Base-by-base conservation (phyloP, 2,797 vertebrate species). In the Premnoplex brunnescens region DNA sequence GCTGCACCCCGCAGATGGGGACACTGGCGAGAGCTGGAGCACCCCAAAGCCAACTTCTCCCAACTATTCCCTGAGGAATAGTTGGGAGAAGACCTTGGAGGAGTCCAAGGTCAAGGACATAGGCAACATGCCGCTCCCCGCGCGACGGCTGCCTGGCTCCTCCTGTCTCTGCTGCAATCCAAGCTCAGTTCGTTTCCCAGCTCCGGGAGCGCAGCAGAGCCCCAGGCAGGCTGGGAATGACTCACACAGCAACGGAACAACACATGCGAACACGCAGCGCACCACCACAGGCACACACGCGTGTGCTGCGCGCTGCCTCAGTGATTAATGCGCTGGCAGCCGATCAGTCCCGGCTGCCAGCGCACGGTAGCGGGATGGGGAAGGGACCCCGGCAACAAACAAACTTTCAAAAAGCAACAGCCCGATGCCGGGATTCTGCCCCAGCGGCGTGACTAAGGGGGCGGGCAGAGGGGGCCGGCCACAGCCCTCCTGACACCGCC, bases 181-280 rank as follows among this genome's bases (percentile, higher is more conserved):
- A 16, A 24, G 72, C 86, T 48, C 30, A 1, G 3, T 39, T 41
- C 5, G 10, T 63, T 55, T 27, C 37, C 67, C 43, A 4, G 55
- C 32, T 56, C 21, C 3, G 17, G 48, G 10, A 44, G 41, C 1
- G 23, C 74, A 41, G 81, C 78, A 37, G 60, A 89, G 46, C 62
- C 63, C 20, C 67, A 0, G 73, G 92, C 89, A 68, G 75, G 48
- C 73, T 7, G 91, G 59, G 93, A 30, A 88, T 97, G 96, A 96
- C 89, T 97, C 96, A 96, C 91, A 0, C 91, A 12, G 91, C 93
- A 96, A 96, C 95, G 8, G 94, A 84, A 91, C 89, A 95, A 95
- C 94, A 93, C 36, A 67, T 2, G 19, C 46, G 94, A 90, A 85
- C 85, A 91, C 23, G 10, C 3, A 19, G 39, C 14, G 3, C 73